These are phyloP conservation scores for Numida meleagris DNA, from an alignment of 2,113 vertebrate genomes.

Conservation along the genomic window DNA sequence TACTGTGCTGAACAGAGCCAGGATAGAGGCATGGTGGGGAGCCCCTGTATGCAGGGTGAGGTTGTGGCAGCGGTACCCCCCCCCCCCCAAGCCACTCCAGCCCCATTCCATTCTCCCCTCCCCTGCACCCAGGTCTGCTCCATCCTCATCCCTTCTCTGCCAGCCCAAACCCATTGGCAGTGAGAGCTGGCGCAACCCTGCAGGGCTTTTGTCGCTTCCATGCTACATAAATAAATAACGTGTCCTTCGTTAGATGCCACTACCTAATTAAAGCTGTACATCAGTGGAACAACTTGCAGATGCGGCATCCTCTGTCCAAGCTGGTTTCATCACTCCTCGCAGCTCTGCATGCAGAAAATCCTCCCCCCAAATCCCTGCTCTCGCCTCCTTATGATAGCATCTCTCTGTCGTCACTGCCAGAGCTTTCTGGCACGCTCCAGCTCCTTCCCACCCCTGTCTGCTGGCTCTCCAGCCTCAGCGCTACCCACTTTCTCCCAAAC, in stretches of 20 bases:
- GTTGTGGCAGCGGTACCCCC: neutral
- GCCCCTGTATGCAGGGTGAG: neutral
- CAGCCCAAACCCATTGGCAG: neutral
- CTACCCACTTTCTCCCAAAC: neutral
- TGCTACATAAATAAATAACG: conserved; percentile 44
- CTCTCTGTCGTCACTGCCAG: neutral
- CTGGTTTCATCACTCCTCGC: neutral
- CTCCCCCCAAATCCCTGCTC: neutral
- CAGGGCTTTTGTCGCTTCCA: neutral
- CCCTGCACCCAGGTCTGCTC: neutral
- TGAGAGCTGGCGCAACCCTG: neutral
- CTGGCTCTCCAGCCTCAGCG: neutral
- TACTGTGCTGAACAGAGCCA: neutral
- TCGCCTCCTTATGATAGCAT: neutral
- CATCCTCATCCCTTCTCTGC: neutral
- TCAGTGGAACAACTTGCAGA: conserved; percentile 68
- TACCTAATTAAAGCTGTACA: conserved; percentile 74
- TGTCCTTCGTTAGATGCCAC: conserved; percentile 59
- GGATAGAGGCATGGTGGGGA: fast-evolving
- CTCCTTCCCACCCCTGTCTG: conserved; percentile 10
- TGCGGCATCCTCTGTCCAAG: conserved; percentile 37
- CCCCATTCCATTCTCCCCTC: neutral
- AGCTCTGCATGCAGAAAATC: conserved; percentile 23
- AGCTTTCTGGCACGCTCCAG: neutral
- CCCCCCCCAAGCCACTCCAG: fast-evolving